phyloP scores from a whole-genome alignment of 2,797 vertebrate genomes.

The Dendrocincla fuliginosa region DNA sequence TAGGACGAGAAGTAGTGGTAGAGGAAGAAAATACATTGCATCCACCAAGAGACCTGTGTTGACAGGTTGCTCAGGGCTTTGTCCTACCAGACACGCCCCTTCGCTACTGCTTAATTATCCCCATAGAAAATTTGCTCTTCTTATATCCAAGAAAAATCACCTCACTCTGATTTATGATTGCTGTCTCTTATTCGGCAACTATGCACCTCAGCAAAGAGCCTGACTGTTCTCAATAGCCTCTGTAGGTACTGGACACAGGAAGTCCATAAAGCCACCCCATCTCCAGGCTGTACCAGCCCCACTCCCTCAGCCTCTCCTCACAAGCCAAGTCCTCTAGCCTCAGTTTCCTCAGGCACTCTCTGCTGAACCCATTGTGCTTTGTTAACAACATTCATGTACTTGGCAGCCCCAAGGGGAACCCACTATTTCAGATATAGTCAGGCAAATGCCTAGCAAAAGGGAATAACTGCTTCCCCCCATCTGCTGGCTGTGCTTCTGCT shows the following conservation, averaged over 20 bases:
- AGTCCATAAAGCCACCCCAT: background rate
- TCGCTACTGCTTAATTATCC: background rate
- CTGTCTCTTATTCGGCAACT: background rate
- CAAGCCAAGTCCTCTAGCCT: background rate
- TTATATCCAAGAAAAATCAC: background rate
- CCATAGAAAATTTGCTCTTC: background rate
- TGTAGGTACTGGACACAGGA: background rate
- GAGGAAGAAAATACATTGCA: background rate
- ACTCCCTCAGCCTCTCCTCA: background rate
- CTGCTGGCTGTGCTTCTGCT: background rate
- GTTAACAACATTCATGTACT: fast-evolving
- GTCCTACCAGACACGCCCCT: too few relatives aligned
- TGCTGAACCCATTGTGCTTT: background rate
- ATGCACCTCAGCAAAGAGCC: background rate
- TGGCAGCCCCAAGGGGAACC: background rate
- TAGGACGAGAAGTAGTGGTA: background rate
- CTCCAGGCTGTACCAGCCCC: background rate
- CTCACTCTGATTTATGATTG: background rate
- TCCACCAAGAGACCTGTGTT: background rate
- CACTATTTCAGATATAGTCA: background rate
- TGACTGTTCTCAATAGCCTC: background rate
- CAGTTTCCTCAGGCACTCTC: background rate
- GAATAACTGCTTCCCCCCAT: background rate
- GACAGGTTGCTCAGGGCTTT: background rate
- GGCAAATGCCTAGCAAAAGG: background rate